Percentiles rank a stretch among this genome's conserved stretches.
Conservation (phyloP, 2,888 invertebrate genomes). For the Trachelus stipa region DNA sequence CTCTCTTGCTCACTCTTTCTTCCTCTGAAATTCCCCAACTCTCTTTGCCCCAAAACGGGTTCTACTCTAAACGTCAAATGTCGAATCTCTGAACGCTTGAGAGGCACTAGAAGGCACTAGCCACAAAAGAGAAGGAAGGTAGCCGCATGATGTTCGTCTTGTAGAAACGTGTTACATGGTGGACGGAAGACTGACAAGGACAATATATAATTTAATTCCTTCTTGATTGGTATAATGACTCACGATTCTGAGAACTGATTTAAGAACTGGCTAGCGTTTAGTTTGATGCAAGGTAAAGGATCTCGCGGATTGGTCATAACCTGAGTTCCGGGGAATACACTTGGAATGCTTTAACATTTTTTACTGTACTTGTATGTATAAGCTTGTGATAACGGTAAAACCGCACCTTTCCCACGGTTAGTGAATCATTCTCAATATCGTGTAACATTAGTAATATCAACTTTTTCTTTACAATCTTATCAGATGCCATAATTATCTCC, state of each 20-base stretch:
- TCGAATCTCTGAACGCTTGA: not conserved
- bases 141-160: not conserved
- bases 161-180: not conserved
- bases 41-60: not conserved
- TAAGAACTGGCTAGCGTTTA: not conserved
- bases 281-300: not conserved
- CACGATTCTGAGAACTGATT: not conserved
- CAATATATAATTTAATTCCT: not conserved
- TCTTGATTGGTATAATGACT: not conserved
- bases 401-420: conserved; percentile 12
- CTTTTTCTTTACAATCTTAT: not conserved
- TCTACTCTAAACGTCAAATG: not conserved
- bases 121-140: not conserved
- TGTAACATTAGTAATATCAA: conserved; percentile 1
- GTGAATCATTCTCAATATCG: not conserved
- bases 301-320: conserved; percentile 7
- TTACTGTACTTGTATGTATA: conserved; percentile 31
- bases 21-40: not conserved
- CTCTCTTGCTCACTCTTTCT: not conserved
- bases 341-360: conserved; percentile 43
- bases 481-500: not conserved
- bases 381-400: conserved; percentile 22
- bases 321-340: conserved; percentile 16
- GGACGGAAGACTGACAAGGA: not conserved
- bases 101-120: not conserved